Conservation (phyloP, 2,113 vertebrate species). For the Megaleporinus macrocephalus region DNA sequence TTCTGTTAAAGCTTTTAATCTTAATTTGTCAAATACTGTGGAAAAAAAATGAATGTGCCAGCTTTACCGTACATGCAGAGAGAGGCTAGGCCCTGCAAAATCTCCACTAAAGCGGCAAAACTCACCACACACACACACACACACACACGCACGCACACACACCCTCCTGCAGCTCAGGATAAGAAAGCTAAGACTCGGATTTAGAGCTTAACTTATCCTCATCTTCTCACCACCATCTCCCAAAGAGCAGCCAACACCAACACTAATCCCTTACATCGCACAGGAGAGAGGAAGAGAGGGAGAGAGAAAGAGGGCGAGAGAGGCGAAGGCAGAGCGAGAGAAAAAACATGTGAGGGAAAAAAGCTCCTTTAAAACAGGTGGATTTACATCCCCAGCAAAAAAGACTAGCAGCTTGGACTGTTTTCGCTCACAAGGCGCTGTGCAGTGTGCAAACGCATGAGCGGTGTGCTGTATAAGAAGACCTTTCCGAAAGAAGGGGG, state of each 20-base stretch:
- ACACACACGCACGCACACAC: not conserved
- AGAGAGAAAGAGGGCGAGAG: not conserved
- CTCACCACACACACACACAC: not conserved
- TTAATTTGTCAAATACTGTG: conserved; percentile 28
- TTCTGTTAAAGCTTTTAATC: conserved; percentile 43
- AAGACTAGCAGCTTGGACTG: conserved; percentile 61
- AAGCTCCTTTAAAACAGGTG: conserved; percentile 72
- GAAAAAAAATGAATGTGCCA: conserved; percentile 37
- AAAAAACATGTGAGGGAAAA: conserved; percentile 63
- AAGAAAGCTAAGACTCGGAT: conserved; percentile 82
- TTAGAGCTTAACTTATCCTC: conserved; percentile 80
- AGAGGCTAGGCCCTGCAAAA: conserved; percentile 4
- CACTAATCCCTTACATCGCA: conserved; percentile 70
- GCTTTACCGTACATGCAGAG: conserved; percentile 21
- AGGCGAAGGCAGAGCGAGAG: not conserved
- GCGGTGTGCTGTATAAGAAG: conserved; percentile 15
- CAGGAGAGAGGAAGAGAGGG: conserved; percentile 39
- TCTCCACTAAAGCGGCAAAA: conserved; percentile 24
- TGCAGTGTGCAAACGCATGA: conserved; percentile 42
- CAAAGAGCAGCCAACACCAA: conserved; percentile 73
- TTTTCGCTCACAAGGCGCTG: conserved; percentile 60
- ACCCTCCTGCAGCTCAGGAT: conserved; percentile 78
- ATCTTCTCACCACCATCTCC: conserved; percentile 74
- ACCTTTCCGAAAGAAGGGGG: not conserved
- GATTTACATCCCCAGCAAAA: conserved; percentile 73